phyloP scores from a whole-genome alignment of 2,797 vertebrate genomes.

The Chromobotia macracanthus region DNA sequence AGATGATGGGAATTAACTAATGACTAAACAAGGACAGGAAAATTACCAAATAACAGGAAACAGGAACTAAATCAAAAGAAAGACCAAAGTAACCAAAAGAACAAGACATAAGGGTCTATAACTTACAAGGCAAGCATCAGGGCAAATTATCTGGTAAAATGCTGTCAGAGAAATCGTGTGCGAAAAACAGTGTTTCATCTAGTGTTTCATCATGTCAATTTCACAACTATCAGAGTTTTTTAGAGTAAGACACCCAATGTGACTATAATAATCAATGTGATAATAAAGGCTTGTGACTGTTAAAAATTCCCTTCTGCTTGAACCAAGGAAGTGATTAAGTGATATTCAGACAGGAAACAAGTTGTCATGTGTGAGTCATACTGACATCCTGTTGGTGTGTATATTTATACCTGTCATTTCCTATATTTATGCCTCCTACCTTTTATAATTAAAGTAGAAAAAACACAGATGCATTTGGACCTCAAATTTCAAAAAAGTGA shows the following conservation, averaged over 20 bases:
- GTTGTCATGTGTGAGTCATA: conserved; percentile 67
- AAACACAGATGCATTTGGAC: not conserved
- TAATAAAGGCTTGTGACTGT: conserved; percentile 67
- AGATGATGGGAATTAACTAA: no score
- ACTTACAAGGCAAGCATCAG: no score
- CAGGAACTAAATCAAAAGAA: no score
- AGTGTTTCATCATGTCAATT: conserved; percentile 16
- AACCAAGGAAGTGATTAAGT: conserved; percentile 67
- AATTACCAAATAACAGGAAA: no score
- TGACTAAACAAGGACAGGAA: not conserved
- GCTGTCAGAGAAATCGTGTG: conserved; percentile 9
- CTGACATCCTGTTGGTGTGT: conserved; percentile 55
- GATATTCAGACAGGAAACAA: conserved; percentile 64
- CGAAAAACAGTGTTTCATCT: conserved; percentile 20
- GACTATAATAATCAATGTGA: no score
- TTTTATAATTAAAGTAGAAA: conserved; percentile 29
- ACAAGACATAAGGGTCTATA: no score
- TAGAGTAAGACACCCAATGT: conserved; percentile 33
- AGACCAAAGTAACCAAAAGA: no score
- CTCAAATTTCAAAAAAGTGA: no score
- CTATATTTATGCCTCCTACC: conserved; percentile 37
- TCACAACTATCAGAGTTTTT: conserved; percentile 33
- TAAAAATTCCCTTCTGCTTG: conserved; percentile 43
- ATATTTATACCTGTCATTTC: conserved; percentile 64
- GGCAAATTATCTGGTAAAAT: not conserved